A percentile compares a stretch with the other conserved stretches of the same genome.
These are phyloP conservation scores for Spodoptera frugiperda DNA, from an alignment of 1,140 invertebrate genomes.

Conservation along the genomic window DNA sequence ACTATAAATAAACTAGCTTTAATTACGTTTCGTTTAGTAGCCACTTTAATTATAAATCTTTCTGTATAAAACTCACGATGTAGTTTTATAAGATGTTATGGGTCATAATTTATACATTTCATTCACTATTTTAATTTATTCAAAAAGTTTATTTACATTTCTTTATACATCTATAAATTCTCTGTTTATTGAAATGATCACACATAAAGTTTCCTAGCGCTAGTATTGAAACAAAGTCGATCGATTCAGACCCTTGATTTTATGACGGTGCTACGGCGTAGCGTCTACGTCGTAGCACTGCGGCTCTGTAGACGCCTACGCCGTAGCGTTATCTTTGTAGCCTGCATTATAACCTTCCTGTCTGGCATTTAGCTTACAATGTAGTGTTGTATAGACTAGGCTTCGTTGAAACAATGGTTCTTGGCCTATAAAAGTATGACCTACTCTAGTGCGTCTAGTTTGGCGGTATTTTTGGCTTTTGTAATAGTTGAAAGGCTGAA, in stretches of 20 bases:
- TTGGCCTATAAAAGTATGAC: background rate
- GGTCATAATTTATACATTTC: background rate
- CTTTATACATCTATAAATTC: background rate
- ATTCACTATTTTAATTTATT: background rate
- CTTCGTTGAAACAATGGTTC: constrained; percentile 4
- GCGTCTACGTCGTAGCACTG: constrained; percentile 31
- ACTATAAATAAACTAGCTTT: constrained; percentile 17
- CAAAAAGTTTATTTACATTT: background rate
- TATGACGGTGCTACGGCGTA: constrained; percentile 35
- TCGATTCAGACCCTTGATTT: constrained; percentile 20
- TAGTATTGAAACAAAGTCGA: background rate
- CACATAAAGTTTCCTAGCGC: background rate
- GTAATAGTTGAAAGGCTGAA: too few relatives aligned
- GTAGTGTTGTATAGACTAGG: background rate
- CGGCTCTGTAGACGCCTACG: constrained; percentile 22
- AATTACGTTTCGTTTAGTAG: constrained; percentile 10
- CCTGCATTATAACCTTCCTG: constrained; percentile 23
- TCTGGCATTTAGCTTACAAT: constrained; percentile 22
- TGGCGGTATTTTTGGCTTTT: background rate
- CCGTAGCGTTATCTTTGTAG: constrained; percentile 22
- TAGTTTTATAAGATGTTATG: background rate
- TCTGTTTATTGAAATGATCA: background rate
- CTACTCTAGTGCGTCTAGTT: constrained; percentile 1
- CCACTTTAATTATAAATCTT: constrained; percentile 8
- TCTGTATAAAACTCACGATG: background rate